phyloP scores from a whole-genome alignment of 2,797 vertebrate genomes.

The Coendou prehensilis region DNA sequence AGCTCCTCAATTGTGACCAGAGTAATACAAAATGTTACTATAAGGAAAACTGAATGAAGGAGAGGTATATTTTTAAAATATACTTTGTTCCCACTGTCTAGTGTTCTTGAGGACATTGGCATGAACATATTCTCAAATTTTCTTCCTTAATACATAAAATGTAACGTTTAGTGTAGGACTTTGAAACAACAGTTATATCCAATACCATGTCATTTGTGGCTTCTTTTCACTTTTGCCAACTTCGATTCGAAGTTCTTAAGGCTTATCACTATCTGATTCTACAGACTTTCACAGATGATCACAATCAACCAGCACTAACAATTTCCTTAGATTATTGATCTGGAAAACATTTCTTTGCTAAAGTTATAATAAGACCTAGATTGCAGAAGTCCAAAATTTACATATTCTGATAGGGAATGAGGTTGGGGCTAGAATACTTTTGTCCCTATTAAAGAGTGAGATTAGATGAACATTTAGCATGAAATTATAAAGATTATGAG shows the following conservation, averaged over 20 bases:
- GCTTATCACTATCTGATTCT: not conserved
- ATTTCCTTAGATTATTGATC: constrained; percentile 13
- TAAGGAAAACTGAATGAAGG: not conserved
- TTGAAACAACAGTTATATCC: not conserved
- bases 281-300: constrained; percentile 45
- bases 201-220: not conserved
- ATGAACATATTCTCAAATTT: constrained; percentile 41
- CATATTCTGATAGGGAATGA: not conserved
- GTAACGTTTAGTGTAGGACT: not conserved
- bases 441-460: not conserved
- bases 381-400: not conserved
- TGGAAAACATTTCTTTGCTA: constrained; percentile 32
- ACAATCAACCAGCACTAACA: not conserved
- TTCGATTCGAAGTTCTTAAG: not conserved
- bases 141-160: not conserved
- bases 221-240: constrained; percentile 52
- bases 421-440: not conserved
- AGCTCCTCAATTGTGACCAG: not conserved
- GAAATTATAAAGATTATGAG: not conserved
- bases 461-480: not conserved
- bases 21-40: not conserved
- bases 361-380: not conserved
- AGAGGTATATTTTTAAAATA: not conserved
- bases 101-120: not conserved
- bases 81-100: not conserved